Conservation (phyloP, 1,140 invertebrate genomes). For the Vanessa atalanta region DNA sequence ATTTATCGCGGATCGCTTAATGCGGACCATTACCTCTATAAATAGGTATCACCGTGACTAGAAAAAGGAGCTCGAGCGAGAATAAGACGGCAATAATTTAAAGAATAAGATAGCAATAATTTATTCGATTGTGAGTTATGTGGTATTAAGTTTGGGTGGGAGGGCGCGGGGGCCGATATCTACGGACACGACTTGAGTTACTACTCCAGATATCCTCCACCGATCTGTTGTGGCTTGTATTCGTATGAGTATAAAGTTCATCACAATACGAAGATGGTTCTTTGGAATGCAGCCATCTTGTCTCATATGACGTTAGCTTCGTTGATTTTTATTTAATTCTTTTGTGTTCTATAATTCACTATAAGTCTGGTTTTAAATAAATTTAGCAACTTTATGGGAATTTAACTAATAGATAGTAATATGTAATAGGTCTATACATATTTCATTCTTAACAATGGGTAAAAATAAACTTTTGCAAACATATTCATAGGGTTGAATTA, state of each 20-base stretch:
- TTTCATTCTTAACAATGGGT: too few relatives aligned
- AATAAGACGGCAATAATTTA: conserved; percentile 70
- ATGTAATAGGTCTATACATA: neutral
- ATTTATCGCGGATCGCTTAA: conserved; percentile 41
- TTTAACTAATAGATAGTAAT: neutral
- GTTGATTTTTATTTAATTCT: conserved; percentile 40
- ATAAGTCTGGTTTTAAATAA: neutral
- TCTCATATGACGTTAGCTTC: conserved; percentile 45
- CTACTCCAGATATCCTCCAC: conserved; percentile 46
- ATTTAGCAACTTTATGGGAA: neutral
- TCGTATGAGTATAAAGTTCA: conserved; percentile 32
- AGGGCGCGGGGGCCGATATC: conserved; percentile 61
- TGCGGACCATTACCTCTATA: conserved; percentile 38
- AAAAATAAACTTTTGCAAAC: too few relatives aligned
- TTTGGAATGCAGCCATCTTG: conserved; percentile 64
- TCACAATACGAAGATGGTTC: conserved; percentile 19
- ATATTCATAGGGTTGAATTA: too few relatives aligned
- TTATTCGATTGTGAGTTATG: conserved; percentile 74
- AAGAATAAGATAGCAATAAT: conserved; percentile 68
- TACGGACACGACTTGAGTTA: conserved; percentile 56
- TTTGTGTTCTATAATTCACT: conserved; percentile 33
- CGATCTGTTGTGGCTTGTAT: conserved; percentile 39
- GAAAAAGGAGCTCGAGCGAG: conserved; percentile 63
- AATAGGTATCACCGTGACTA: conserved; percentile 46
- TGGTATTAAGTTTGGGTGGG: conserved; percentile 71